Evolutionary conservation across 2,113 vertebrate genomes (phyloP).

Genomic region (Corythaixoides concolor): DNA sequence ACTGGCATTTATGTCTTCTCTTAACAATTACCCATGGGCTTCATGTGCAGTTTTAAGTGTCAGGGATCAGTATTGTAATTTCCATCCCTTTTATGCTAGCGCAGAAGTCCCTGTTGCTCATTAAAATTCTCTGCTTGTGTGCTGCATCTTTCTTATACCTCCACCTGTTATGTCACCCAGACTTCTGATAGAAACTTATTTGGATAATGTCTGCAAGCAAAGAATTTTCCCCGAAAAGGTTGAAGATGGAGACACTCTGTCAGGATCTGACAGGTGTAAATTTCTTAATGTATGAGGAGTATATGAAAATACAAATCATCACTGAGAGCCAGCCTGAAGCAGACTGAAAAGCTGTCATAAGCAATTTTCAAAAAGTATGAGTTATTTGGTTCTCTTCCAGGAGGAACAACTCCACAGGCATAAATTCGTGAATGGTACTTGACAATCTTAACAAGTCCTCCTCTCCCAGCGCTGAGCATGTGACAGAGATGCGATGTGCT

Average conservation of each 20-base stretch:
- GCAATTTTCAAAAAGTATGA: slow-evolving; percentile 79
- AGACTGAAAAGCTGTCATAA: slow-evolving; percentile 76
- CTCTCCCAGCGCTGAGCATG: background rate
- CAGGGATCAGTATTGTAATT: slow-evolving; percentile 35
- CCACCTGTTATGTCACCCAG: slow-evolving; percentile 66
- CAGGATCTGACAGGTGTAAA: slow-evolving; percentile 76
- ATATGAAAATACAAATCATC: slow-evolving; percentile 77
- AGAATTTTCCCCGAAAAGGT: slow-evolving; percentile 56
- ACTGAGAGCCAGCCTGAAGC: slow-evolving; percentile 68
- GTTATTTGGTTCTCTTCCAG: slow-evolving; percentile 74
- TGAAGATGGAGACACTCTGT: slow-evolving; percentile 71
- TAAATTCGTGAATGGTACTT: slow-evolving; percentile 76
- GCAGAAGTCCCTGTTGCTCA: background rate
- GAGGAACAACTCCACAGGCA: slow-evolving; percentile 65
- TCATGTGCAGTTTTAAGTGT: slow-evolving; percentile 45
- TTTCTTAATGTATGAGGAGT: slow-evolving; percentile 75
- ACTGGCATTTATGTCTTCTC: background rate
- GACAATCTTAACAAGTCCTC: slow-evolving; percentile 70
- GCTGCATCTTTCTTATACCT: slow-evolving; percentile 59
- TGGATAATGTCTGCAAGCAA: slow-evolving; percentile 76
- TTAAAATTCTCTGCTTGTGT: slow-evolving; percentile 58
- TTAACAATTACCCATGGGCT: slow-evolving; percentile 19
- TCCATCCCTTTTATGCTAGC: slow-evolving; percentile 5
- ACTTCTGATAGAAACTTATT: slow-evolving; percentile 75
- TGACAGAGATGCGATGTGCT: slow-evolving; percentile 8